These are phyloP conservation scores for Thymallus thymallus DNA, from an alignment of 2,113 vertebrate genomes.

Conservation along the genomic window DNA sequence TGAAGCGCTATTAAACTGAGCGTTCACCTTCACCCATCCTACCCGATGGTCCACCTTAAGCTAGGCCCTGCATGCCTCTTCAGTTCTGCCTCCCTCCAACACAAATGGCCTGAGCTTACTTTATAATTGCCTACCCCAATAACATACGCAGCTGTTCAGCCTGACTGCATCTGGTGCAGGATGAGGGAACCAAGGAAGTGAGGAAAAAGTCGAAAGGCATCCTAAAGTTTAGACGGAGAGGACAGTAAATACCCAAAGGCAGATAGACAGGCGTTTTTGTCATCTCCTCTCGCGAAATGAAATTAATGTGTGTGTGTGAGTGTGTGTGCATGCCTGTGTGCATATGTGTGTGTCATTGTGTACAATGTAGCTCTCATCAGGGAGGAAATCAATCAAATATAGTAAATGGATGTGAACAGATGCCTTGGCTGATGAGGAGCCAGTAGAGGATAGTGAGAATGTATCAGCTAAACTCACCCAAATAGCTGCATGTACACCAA, in stretches of 20 bases:
- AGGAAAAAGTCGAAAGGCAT: background rate
- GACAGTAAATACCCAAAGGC: no score
- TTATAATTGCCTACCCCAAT: conserved; percentile 17
- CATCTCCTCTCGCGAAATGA: no score
- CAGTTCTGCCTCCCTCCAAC: background rate
- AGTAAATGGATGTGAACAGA: no score
- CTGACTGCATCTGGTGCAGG: conserved; percentile 9
- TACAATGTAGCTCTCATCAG: no score
- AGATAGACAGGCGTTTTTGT: no score
- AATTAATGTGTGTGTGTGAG: background rate
- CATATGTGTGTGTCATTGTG: background rate
- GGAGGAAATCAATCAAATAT: no score
- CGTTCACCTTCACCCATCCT: background rate
- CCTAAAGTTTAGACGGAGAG: background rate
- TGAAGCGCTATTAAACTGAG: conserved; percentile 8
- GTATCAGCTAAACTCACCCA: no score
- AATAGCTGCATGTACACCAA: no score
- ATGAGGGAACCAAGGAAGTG: background rate
- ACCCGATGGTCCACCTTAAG: background rate
- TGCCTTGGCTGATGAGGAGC: no score
- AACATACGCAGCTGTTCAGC: conserved; percentile 15
- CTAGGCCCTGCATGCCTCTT: background rate
- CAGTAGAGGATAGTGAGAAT: no score
- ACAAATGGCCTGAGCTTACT: background rate
- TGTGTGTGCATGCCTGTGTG: background rate